Evolutionary conservation across 2,113 vertebrate genomes (phyloP).

Genomic region (Candoia aspera): DNA sequence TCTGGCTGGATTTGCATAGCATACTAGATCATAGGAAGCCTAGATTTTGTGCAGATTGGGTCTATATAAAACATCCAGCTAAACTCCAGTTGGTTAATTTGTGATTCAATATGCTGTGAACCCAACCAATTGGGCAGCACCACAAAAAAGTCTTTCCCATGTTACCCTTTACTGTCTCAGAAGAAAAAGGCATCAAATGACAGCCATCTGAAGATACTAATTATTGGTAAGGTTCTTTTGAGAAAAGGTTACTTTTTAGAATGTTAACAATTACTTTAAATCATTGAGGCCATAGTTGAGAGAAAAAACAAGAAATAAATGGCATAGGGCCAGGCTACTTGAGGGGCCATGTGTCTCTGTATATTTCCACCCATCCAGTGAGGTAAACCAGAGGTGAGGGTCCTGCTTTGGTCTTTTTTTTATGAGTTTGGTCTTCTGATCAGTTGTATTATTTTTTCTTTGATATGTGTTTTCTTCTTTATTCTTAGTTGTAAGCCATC

Average conservation of each 20-base stretch:
- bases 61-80: too few relatives aligned
- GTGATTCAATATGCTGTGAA: too few relatives aligned
- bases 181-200: not conserved
- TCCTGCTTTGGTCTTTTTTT: not conserved
- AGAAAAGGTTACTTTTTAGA: not conserved
- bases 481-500: not conserved
- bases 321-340: not conserved
- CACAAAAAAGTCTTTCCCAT: too few relatives aligned
- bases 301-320: not conserved
- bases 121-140: too few relatives aligned
- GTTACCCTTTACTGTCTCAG: not conserved
- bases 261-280: not conserved
- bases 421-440: not conserved
- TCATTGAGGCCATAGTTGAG: not conserved
- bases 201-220: not conserved
- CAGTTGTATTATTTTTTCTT: not conserved
- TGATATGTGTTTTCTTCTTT: not conserved
- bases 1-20: too few relatives aligned
- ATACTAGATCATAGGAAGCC: too few relatives aligned
- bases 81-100: too few relatives aligned
- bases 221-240: not conserved
- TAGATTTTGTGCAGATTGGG: too few relatives aligned
- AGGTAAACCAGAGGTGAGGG: not conserved
- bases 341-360: not conserved
- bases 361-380: not conserved